Evolutionary conservation across 2,888 invertebrate genomes (phyloP).

Genomic region (Punctoribates punctum): DNA sequence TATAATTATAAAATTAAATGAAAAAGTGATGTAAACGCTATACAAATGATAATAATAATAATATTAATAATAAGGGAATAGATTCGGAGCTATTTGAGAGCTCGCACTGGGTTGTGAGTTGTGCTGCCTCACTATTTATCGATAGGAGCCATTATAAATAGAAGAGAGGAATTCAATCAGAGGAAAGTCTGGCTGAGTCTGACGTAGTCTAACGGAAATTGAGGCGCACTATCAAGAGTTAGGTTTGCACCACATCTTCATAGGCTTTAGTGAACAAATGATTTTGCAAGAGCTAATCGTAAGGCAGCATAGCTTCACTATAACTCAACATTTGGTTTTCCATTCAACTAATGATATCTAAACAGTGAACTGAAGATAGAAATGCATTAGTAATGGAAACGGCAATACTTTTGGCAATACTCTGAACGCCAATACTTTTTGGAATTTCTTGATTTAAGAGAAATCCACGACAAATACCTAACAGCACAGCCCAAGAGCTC

Average conservation of each 20-base stretch:
- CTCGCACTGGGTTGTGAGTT: neutral
- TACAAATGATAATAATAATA: neutral
- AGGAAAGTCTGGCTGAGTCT: neutral
- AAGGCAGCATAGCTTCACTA: constrained; percentile 1
- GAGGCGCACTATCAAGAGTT: constrained; percentile 27
- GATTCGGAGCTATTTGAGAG: too few relatives aligned
- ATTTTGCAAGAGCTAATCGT: constrained; percentile 3
- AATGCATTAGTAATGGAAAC: constrained; percentile 3
- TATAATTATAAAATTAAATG: constrained; percentile 25
- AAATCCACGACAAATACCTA: constrained; percentile 25
- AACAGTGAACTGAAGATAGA: constrained; percentile 1
- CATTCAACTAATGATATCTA: neutral
- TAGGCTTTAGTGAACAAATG: neutral
- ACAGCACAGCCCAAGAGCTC: neutral
- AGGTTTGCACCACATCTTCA: neutral
- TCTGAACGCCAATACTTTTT: neutral
- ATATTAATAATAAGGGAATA: too few relatives aligned
- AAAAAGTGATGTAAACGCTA: neutral
- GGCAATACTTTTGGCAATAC: neutral
- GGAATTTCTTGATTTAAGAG: constrained; percentile 25
- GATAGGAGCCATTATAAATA: constrained; percentile 7
- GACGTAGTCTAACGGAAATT: constrained; percentile 25
- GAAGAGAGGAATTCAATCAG: constrained; percentile 28
- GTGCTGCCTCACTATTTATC: neutral
- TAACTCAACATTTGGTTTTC: constrained; percentile 4